phyloP scores from a whole-genome alignment of 2,888 invertebrate species.

The Callosobruchus maculatus region DNA sequence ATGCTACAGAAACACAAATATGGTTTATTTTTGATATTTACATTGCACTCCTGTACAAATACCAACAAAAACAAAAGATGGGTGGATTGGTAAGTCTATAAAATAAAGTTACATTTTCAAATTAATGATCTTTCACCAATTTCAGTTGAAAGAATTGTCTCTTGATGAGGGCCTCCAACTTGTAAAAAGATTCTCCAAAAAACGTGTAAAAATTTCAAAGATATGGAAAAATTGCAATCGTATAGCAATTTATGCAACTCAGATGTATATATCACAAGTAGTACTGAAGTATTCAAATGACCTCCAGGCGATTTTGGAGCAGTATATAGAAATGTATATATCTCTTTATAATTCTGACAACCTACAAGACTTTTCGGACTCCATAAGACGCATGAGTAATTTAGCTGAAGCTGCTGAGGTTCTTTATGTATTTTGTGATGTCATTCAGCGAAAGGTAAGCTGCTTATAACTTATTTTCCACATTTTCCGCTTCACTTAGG shows the following conservation, averaged over 20 bases:
- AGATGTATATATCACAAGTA: conserved; percentile 55
- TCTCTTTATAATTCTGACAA: conserved; percentile 33
- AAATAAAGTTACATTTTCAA: conserved; percentile 13
- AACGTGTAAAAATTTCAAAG: conserved; percentile 52
- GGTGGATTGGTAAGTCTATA: conserved; percentile 48
- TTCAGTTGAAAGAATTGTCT: conserved; percentile 55
- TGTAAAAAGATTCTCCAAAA: conserved; percentile 51
- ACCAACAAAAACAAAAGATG: conserved; percentile 54
- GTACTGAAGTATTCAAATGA: conserved; percentile 52
- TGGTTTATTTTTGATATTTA: conserved; percentile 60
- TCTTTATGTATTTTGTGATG: conserved; percentile 63
- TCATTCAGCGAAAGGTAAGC: conserved; percentile 43
- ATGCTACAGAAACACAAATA: conserved; percentile 51
- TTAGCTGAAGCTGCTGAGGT: conserved; percentile 66
- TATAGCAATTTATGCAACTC: conserved; percentile 55
- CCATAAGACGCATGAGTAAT: conserved; percentile 45
- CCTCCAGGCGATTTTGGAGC: conserved; percentile 36
- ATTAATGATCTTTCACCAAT: conserved; percentile 13
- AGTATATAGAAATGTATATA: conserved; percentile 46
- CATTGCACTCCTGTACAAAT: conserved; percentile 57
- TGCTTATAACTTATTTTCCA: no score
- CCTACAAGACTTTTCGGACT: conserved; percentile 35
- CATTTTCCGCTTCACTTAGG: no score
- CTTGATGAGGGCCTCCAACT: conserved; percentile 55
- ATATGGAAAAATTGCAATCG: conserved; percentile 56